Conservation (phyloP, 1,140 invertebrate species). For the Diploscapter pachys region DNA sequence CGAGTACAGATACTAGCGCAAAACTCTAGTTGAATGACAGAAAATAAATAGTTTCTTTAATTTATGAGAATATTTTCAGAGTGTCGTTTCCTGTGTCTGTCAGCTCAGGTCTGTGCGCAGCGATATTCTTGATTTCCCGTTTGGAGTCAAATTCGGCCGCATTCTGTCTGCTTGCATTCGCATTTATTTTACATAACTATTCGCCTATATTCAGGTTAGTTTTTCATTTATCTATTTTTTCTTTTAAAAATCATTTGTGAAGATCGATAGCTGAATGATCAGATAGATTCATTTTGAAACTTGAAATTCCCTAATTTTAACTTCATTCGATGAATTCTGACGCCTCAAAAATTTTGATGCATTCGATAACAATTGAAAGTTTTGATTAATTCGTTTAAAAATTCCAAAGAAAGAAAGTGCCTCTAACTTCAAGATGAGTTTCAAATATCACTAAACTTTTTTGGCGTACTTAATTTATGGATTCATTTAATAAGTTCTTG, state of each 20-base stretch:
- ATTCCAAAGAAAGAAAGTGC: no score
- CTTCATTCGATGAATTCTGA: no score
- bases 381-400: no score
- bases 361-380: no score
- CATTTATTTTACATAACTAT: slow-evolving; percentile 81
- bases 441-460: no score
- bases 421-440: no score
- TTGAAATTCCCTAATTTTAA: neutral
- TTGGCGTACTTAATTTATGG: no score
- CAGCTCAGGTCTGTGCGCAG: slow-evolving; percentile 48
- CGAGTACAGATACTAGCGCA: neutral
- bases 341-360: no score
- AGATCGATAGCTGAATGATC: no score
- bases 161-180: slow-evolving; percentile 83
- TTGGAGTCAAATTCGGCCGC: slow-evolving; percentile 72
- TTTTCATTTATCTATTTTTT: neutral
- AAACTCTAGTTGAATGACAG: neutral
- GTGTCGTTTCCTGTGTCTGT: slow-evolving; percentile 46
- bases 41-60: no score
- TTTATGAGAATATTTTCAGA: slow-evolving; percentile 33
- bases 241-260: no score
- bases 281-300: slow-evolving; percentile 3
- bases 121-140: slow-evolving; percentile 87
- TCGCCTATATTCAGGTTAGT: slow-evolving; percentile 74
- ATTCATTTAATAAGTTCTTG: no score